Evolutionary conservation across 1,140 invertebrate genomes (phyloP), one percentile per base, ranked within the genome.

Genomic region (Papilio dardanus): DNA sequence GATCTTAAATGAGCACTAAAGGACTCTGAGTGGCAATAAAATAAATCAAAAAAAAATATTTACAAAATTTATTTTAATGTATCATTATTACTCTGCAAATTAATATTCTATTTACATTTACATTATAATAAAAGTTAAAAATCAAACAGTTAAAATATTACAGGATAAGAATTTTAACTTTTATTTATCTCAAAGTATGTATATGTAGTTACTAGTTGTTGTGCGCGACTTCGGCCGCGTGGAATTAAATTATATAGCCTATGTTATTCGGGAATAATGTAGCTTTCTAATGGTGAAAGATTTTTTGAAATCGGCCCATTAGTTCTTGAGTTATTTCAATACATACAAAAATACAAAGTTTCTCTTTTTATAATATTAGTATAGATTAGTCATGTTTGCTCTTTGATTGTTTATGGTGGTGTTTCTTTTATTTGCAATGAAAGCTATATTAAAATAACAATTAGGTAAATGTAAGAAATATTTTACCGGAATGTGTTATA

Each of bases 11-110:
- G 12, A 37, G 35, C 35, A 37, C 7, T 8, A 10, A 37, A 1
- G 2, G 7, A 10, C 35, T 10, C 35, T 37, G 7, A 37, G 35
- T 37, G 35, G 35, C 35, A 7, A 37, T 37, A 37, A 37, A 69
- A 40, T 68, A 35, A 68, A 10, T 2, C 16, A 37, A 10, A 24
- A 10, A 19, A 24, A 40, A 40, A 35, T 69, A 69, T 68, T 68
- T 69, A 69, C 67, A 69, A 69, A 69, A 69, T 42, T 35, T 69
- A 24, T 24, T 69, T 69, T 58, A 28, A 28, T 24, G 19, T 68
- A 35, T 68, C 19, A 12, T 28, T 68, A 69, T 40, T 37, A 42
- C 67, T 35, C 8, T 28, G 54, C 54, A 28, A 28, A 58, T n/a
- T 4, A 58, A 58, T 58, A 28, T 58, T 28, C n/a, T 28, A 58